Percentiles rank a stretch among this genome's conserved stretches.
Conservation (phyloP, 2,888 invertebrate species). For the Drosophila prostipennis region DNA sequence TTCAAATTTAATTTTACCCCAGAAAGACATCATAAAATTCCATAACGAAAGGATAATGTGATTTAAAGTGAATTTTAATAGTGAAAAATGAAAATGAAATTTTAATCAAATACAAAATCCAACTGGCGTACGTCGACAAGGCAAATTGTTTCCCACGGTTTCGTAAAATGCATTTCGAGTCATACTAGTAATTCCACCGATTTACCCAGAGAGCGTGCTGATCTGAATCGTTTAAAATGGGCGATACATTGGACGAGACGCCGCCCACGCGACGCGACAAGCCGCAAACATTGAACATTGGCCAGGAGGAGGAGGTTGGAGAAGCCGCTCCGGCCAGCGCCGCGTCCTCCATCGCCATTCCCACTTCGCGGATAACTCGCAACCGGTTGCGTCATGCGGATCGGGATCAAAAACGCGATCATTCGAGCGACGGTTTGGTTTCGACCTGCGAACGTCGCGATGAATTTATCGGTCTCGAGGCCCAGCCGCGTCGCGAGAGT, state of each 20-base stretch:
- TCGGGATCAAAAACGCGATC: conserved; percentile 69
- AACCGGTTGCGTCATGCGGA: conserved; percentile 75
- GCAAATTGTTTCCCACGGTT: conserved; percentile 35
- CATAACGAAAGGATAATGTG: conserved; percentile 4
- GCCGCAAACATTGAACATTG: conserved; percentile 77
- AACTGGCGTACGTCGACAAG: conserved; percentile 30
- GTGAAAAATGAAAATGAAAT: conserved; percentile 8
- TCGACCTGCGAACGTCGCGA: conserved; percentile 40
- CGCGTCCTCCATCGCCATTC: conserved; percentile 32
- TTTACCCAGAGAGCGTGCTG: conserved; percentile 7
- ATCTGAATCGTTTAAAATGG: conserved; percentile 63
- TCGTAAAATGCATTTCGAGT: conserved; percentile 35
- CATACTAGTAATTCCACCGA: conserved; percentile 20
- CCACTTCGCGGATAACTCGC: conserved; percentile 50
- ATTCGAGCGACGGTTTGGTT: conserved; percentile 70
- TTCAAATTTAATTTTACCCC: conserved; percentile 10
- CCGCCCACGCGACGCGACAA: conserved; percentile 75
- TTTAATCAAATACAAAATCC: conserved; percentile 5
- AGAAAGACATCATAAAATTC: conserved; percentile 24
- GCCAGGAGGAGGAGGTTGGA: conserved; percentile 39
- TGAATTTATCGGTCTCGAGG: conserved; percentile 60
- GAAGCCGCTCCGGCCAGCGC: background rate
- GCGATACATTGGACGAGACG: conserved; percentile 74
- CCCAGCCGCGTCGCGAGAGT: conserved; percentile 73
- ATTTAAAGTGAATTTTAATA: conserved; percentile 40